Conservation (phyloP, 2,797 vertebrate genomes). For the Spheniscus humboldti region DNA sequence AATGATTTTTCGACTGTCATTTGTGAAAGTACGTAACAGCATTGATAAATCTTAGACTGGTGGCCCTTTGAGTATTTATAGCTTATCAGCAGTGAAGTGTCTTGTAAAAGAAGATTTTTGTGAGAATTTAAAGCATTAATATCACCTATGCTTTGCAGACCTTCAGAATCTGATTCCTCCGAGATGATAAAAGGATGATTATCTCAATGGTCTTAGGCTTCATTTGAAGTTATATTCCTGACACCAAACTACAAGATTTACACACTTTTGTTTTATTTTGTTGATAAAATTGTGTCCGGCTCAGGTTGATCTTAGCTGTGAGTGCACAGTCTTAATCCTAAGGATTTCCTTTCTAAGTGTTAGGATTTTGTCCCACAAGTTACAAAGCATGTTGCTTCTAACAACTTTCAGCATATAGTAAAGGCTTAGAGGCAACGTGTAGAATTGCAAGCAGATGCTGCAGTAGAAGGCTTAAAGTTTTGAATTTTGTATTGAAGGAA, state of each 20-base stretch:
- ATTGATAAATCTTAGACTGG: background rate
- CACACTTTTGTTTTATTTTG: background rate
- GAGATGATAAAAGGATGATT: background rate
- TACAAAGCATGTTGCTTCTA: constrained; percentile 1
- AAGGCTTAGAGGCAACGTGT: background rate
- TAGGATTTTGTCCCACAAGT: constrained; percentile 19
- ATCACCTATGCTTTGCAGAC: background rate
- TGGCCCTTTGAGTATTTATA: background rate
- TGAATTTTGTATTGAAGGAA: background rate
- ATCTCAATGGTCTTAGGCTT: background rate
- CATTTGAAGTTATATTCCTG: background rate
- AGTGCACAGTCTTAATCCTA: background rate
- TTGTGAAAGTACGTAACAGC: background rate
- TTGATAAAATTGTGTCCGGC: background rate
- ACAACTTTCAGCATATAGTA: background rate
- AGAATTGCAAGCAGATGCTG: background rate
- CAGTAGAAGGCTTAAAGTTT: background rate
- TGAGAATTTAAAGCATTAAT: background rate
- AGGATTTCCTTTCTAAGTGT: constrained; percentile 27
- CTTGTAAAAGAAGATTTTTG: background rate
- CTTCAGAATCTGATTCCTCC: background rate
- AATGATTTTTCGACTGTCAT: background rate
- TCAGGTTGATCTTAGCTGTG: background rate
- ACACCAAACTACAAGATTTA: background rate
- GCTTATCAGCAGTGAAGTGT: background rate